Evolutionary conservation across 2,888 invertebrate species (phyloP), one percentile per base, ranked within the genome.

Genomic region (Fabriciana adippe): DNA sequence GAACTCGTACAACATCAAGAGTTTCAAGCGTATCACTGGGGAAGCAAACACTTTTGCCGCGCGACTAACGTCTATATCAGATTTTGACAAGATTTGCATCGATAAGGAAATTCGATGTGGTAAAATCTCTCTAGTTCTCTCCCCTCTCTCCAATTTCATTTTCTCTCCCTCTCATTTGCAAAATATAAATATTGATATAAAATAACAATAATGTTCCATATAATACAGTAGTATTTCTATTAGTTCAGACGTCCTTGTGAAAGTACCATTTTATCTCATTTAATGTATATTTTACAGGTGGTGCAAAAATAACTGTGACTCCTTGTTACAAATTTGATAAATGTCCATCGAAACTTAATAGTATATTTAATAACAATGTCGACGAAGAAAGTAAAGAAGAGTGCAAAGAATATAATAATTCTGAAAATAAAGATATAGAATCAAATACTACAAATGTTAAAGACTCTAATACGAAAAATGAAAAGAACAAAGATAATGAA

Each of bases 251-350:
- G 11, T 41, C 35, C 1, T 41, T 41, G 8, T 41, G 2, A 6
- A 31, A 35, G 11, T 41, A 41, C 35, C 11, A 0, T 11, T 41
- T 41, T 41, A 41, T 8, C 35, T 11, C 8, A 41, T 11, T 41
- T 63, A 16, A 50, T 56, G n/a, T 21, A 45, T 63, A 31, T 64
- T 64, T 63, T 69, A 26, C 14, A 90, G 91, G 89, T 72, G 75
- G 77, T 1, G 79, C 84, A n/a, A 80, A 75, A 61, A 80, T 88
- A 2, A 79, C 70, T 1, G 78, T 87, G 0, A 80, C 74, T 1
- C 86, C 89, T 1, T 79, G 78, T 67, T 89, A 89, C 74, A 83
- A 79, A 69, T 90, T 86, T 68, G 76, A 77, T 1, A 77, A 80
- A 48, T 85, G 86, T 21, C 90, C 90, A 0, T 65, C 76, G 0